These are phyloP conservation scores for Synanthedon myopaeformis DNA, from an alignment of 2,888 invertebrate genomes.

Conservation along the genomic window DNA sequence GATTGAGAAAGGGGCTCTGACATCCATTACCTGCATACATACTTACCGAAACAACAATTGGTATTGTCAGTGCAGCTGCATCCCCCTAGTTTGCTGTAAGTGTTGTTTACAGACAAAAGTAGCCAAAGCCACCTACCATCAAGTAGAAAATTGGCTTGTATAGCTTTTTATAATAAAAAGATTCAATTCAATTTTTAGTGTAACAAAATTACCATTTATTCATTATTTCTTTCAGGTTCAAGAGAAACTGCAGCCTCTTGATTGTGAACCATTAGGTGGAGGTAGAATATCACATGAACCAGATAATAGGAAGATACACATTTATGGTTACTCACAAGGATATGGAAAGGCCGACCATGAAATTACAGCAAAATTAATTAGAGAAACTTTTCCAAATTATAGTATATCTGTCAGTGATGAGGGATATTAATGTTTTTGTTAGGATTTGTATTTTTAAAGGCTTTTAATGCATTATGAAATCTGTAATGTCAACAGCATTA, in stretches of 20 bases:
- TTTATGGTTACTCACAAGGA: constrained; percentile 94
- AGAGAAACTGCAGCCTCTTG: constrained; percentile 59
- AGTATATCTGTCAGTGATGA: constrained; percentile 86
- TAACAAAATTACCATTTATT: too few relatives aligned
- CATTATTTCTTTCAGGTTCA: constrained; percentile 42
- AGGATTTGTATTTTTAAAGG: not conserved
- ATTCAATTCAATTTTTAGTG: too few relatives aligned
- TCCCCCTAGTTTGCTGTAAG: too few relatives aligned
- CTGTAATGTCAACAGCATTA: too few relatives aligned
- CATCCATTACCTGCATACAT: too few relatives aligned
- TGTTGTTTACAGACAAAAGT: too few relatives aligned
- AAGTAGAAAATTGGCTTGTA: too few relatives aligned
- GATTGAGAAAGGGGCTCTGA: too few relatives aligned
- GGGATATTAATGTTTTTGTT: constrained; percentile 73
- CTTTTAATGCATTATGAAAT: not conserved
- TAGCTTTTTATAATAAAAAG: too few relatives aligned
- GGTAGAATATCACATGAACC: constrained; percentile 91
- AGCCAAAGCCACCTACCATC: too few relatives aligned
- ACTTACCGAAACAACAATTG: too few relatives aligned
- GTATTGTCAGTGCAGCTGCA: too few relatives aligned
- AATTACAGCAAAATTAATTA: constrained; percentile 79
- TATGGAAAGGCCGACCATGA: constrained; percentile 93
- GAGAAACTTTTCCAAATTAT: constrained; percentile 80
- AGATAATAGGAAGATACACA: constrained; percentile 80
- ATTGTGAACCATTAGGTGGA: constrained; percentile 89